Evolutionary conservation across 2,113 vertebrate genomes (phyloP).

Genomic region (Spea bombifrons): DNA sequence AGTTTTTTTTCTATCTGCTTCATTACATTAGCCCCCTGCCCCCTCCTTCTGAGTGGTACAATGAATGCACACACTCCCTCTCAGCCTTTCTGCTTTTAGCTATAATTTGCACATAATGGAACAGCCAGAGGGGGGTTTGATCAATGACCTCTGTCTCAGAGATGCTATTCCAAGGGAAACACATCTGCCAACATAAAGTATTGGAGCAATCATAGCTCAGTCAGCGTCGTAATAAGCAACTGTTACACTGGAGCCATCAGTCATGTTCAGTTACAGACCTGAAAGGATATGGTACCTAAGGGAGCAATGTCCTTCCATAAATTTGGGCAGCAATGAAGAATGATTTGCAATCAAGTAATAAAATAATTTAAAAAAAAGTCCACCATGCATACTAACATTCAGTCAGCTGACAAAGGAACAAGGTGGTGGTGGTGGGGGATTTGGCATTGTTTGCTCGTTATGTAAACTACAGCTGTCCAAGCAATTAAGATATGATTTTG

Average conservation of each 20-base stretch:
- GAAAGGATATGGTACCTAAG: constrained; percentile 82
- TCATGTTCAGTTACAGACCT: constrained; percentile 85
- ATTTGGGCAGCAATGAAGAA: constrained; percentile 87
- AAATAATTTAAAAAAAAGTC: constrained; percentile 78
- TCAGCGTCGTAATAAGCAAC: constrained; percentile 83
- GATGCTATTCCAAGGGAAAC: constrained; percentile 83
- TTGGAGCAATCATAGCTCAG: constrained; percentile 85
- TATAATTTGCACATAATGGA: constrained; percentile 88
- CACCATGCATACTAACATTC: constrained; percentile 79
- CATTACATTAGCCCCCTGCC: constrained; percentile 55
- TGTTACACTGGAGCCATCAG: constrained; percentile 80
- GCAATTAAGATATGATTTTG: constrained; percentile 84
- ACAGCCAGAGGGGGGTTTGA: constrained; percentile 81
- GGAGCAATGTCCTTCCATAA: constrained; percentile 88
- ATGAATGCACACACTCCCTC: constrained; percentile 51
- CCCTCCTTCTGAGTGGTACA: constrained; percentile 50
- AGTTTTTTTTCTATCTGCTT: constrained; percentile 56
- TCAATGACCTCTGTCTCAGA: constrained; percentile 84
- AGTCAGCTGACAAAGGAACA: constrained; percentile 79
- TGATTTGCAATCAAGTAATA: constrained; percentile 87
- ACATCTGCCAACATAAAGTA: constrained; percentile 89
- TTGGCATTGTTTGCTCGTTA: constrained; percentile 81
- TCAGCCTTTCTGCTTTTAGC: constrained; percentile 73
- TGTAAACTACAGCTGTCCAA: constrained; percentile 82
- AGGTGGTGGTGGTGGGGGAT: constrained; percentile 66